Percentiles rank a stretch among this genome's conserved stretches.
Evolutionary conservation across 1,140 invertebrate genomes (phyloP).

Genomic region (Xylocopa sonorina): DNA sequence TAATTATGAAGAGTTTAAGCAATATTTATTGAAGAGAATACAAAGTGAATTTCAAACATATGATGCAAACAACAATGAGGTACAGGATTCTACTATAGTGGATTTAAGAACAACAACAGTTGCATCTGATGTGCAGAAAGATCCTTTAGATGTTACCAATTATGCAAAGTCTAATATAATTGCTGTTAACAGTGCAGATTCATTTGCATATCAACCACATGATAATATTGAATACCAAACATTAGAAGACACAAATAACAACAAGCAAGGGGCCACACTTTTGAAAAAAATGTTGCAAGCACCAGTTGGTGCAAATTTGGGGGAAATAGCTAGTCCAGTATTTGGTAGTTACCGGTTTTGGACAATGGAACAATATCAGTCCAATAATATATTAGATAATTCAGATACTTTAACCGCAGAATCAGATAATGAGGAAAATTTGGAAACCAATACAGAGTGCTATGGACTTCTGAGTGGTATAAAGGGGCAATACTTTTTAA

Average conservation of each 20-base stretch:
- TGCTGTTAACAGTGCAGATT: slow-evolving; percentile 32
- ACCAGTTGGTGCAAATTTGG: slow-evolving; percentile 76
- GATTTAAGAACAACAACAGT: slow-evolving; percentile 64
- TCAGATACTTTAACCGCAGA: slow-evolving; percentile 78
- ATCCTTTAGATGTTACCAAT: slow-evolving; percentile 36
- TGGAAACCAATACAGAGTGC: slow-evolving; percentile 50
- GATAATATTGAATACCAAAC: slow-evolving; percentile 51
- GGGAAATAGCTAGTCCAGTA: slow-evolving; percentile 73
- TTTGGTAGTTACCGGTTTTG: slow-evolving; percentile 62
- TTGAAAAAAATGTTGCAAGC: slow-evolving; percentile 79
- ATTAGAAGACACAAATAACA: slow-evolving; percentile 47
- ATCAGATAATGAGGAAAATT: slow-evolving; percentile 70
- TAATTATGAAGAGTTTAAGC: slow-evolving; percentile 72
- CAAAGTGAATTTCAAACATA: slow-evolving; percentile 68
- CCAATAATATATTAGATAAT: slow-evolving; percentile 68
- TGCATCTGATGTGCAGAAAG: slow-evolving; percentile 37
- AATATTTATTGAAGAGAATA: slow-evolving; percentile 67
- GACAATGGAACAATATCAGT: slow-evolving; percentile 49
- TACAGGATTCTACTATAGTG: slow-evolving; percentile 57
- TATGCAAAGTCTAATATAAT: slow-evolving; percentile 40
- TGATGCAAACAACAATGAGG: slow-evolving; percentile 67
- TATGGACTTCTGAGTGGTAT: slow-evolving; percentile 53
- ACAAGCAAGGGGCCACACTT: slow-evolving; percentile 63
- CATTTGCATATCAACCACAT: slow-evolving; percentile 33
- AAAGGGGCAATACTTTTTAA: slow-evolving; percentile 55